Base-by-base conservation (phyloP, 2,797 vertebrate species). In the Gobionotothen gibberifrons region DNA sequence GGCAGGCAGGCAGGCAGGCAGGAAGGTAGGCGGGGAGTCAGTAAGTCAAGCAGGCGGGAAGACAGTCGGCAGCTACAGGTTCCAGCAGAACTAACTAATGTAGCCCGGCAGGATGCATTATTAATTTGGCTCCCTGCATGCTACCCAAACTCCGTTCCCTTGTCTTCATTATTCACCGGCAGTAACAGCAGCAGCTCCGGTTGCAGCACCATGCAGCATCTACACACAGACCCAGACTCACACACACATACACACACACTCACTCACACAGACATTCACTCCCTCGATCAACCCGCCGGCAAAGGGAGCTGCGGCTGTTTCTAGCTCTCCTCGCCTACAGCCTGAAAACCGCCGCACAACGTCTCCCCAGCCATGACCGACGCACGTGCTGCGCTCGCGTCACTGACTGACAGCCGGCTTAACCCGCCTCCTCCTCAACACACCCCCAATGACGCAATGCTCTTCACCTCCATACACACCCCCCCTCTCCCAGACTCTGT, bases 321-420 rank as follows among this genome's bases (percentile, higher is more conserved):
- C 90, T 90, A 91, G 86, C 93, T 90, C 88, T 89, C 88, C 84
- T 92, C 78, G 82, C 85, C 89, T 84, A 82, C 84, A 91, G 78
- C 88, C 91, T 87, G 93, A 93, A 76, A 89, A 91, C 90, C 90
- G 89, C 86, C 72, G 14, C 84, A 88, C 75, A 83, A 85, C 89
- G 81, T 92, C 57, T 90, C 89, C 79, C 82, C 89, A 93, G 94
- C 93, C 95, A 90, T 89, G 88, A 90, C 91, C 72, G 42, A 81
- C 78, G 90, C 96, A 96, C 96, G 95, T 97, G 97, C 93, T 94
- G 87, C 91, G 83, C 91, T 93, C 85, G 86, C 88, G 87, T 90
- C 90, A 88, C 86, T 96, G 96, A 97, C 84, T 96, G 97, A 95
- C 96, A 96, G 86, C 81, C 0, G 53, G 87, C 86, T 90, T 69